Percentiles rank a stretch among this genome's conserved stretches.
Conservation (phyloP, 2,797 vertebrate genomes). For the Danionella dracula region DNA sequence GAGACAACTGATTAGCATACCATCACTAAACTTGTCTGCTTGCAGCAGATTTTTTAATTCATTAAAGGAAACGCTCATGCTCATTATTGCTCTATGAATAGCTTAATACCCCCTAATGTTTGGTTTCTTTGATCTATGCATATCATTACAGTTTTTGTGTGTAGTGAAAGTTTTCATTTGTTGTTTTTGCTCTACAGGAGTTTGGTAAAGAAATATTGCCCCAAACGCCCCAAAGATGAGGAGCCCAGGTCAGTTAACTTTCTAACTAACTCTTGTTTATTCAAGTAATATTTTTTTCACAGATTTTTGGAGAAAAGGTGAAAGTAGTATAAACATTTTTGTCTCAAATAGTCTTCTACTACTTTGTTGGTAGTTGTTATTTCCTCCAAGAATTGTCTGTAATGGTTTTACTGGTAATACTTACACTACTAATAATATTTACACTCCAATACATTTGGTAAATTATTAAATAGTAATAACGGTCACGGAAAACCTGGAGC, state of each 20-base stretch:
- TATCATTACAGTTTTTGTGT: neutral
- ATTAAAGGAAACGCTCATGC: constrained; percentile 2
- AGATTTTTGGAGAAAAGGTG: too few relatives aligned
- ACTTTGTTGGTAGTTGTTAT: too few relatives aligned
- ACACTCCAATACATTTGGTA: too few relatives aligned
- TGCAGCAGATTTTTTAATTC: constrained; percentile 39
- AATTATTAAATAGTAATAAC: too few relatives aligned
- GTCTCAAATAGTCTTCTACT: too few relatives aligned
- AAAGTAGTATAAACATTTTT: too few relatives aligned
- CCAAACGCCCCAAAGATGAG: constrained; percentile 95
- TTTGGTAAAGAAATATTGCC: constrained; percentile 97
- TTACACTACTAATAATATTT: too few relatives aligned
- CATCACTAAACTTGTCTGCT: constrained; percentile 15
- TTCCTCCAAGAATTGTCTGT: too few relatives aligned
- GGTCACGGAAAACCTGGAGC: too few relatives aligned
- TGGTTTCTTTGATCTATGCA: neutral
- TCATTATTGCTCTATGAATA: neutral
- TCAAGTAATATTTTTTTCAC: too few relatives aligned
- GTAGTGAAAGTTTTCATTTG: neutral
- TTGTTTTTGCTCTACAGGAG: constrained; percentile 66
- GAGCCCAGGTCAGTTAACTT: constrained; percentile 82
- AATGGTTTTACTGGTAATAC: too few relatives aligned
- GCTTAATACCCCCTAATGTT: neutral
- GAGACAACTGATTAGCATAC: constrained; percentile 20
- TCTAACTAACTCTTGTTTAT: too few relatives aligned